Percentiles rank a stretch among this genome's conserved stretches.
These are phyloP conservation scores for Xestia sexstrigata DNA, from an alignment of 2,888 invertebrate genomes.

Conservation along the genomic window DNA sequence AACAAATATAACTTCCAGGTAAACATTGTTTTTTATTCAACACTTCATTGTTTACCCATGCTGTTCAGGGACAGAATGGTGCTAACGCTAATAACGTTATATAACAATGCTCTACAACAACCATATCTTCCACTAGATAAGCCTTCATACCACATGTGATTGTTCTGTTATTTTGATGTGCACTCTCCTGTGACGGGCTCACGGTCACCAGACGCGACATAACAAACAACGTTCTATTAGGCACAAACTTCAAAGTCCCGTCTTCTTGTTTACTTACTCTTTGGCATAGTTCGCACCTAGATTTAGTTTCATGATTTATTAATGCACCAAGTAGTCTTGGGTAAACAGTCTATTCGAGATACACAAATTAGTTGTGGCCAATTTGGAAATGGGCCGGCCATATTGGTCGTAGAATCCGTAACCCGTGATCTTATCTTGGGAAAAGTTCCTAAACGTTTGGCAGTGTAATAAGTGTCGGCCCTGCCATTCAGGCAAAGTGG, in stretches of 20 bases:
- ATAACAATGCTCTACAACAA: constrained; percentile 16
- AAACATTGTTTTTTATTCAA: constrained; percentile 7
- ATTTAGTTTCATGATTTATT: constrained; percentile 36
- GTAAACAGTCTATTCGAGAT: not conserved
- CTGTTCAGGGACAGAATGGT: constrained; percentile 2
- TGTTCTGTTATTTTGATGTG: constrained; percentile 33
- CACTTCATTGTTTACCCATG: not conserved
- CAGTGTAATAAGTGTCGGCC: not conserved
- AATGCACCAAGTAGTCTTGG: not conserved
- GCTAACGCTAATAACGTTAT: constrained; percentile 4
- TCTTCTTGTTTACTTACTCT: constrained; percentile 33
- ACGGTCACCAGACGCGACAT: constrained; percentile 32
- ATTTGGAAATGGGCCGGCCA: constrained; percentile 4
- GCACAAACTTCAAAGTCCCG: constrained; percentile 30
- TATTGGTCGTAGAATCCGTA: not conserved
- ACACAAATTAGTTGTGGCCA: not conserved
- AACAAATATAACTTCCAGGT: not conserved
- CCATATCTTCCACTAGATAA: constrained; percentile 33
- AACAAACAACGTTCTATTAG: constrained; percentile 7
- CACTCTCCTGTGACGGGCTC: constrained; percentile 27
- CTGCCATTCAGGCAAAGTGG: not conserved
- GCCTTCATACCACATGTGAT: not conserved
- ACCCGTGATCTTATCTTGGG: not conserved
- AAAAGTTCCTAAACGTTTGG: not conserved
- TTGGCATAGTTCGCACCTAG: constrained; percentile 27